phyloP scores from a whole-genome alignment of 2,797 vertebrate species.

The Notoglanidium macrostoma region DNA sequence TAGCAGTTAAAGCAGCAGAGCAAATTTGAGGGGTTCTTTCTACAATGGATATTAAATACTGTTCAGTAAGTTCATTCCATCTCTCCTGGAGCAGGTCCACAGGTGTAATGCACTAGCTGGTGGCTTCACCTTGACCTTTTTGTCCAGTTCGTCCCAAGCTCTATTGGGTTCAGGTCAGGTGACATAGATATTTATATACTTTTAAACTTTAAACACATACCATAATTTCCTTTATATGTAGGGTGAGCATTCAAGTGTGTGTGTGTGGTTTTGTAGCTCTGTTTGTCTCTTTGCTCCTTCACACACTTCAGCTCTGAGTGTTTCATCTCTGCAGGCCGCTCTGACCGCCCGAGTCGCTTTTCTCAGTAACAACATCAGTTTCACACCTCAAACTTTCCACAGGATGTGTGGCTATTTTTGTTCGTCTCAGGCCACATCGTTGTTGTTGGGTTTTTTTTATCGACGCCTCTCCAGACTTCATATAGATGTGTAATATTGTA shows the following conservation, averaged over 20 bases:
- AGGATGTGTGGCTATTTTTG: slow-evolving; percentile 9
- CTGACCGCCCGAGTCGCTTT: background rate
- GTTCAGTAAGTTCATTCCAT: no score
- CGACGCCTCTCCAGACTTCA: background rate
- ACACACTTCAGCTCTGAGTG: slow-evolving; percentile 5
- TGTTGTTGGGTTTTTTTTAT: background rate
- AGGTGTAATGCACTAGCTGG: no score
- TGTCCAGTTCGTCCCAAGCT: no score
- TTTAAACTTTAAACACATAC: no score
- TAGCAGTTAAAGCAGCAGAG: no score
- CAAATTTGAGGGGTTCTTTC: no score
- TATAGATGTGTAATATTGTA: background rate
- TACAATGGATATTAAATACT: no score
- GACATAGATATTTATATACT: no score
- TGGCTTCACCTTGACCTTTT: no score
- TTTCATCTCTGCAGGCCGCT: slow-evolving; percentile 17
- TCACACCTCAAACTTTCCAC: slow-evolving; percentile 22
- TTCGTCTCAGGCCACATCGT: background rate
- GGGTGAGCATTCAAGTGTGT: background rate
- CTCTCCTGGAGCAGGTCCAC: no score
- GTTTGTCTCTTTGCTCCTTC: background rate
- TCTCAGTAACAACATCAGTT: background rate
- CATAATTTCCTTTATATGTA: background rate
- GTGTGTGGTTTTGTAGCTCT: background rate
- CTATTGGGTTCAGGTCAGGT: no score